Percentiles rank a stretch among this genome's conserved stretches.
These are phyloP conservation scores for Eumaeus atala DNA, from an alignment of 1,140 invertebrate species.

Conservation along the genomic window DNA sequence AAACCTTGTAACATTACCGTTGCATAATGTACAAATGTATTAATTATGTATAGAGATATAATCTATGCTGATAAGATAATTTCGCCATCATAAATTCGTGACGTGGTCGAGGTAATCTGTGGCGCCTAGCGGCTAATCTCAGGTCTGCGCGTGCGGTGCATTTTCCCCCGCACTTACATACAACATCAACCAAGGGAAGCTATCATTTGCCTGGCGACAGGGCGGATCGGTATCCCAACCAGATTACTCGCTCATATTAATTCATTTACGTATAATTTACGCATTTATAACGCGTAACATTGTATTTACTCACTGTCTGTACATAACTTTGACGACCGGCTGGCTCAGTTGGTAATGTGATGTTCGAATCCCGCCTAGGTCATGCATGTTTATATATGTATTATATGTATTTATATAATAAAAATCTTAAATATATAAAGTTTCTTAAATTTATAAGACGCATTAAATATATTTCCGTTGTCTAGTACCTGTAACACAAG, in stretches of 20 bases:
- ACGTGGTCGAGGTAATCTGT: conserved; percentile 42
- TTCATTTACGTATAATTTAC: conserved; percentile 8
- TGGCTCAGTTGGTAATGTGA: too few relatives aligned
- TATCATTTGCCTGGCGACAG: conserved; percentile 64
- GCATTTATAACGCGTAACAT: not conserved
- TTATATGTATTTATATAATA: too few relatives aligned
- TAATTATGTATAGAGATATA: conserved; percentile 13
- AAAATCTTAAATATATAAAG: too few relatives aligned
- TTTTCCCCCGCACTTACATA: conserved; percentile 51
- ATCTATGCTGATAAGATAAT: conserved; percentile 13
- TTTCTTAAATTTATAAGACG: too few relatives aligned
- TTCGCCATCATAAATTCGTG: conserved; percentile 13
- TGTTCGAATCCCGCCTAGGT: too few relatives aligned
- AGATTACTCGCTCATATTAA: conserved; percentile 23
- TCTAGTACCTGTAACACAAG: too few relatives aligned
- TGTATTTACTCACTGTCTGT: too few relatives aligned
- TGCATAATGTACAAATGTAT: too few relatives aligned
- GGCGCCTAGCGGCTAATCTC: conserved; percentile 57
- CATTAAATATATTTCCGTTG: too few relatives aligned
- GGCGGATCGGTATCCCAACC: conserved; percentile 29
- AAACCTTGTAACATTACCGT: too few relatives aligned
- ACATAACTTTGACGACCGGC: too few relatives aligned
- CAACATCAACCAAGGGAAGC: conserved; percentile 58
- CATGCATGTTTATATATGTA: too few relatives aligned
- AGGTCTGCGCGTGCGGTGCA: conserved; percentile 55